Evolutionary conservation across 2,888 invertebrate species (phyloP).

Genomic region (Hirtodrosophila cameraria): DNA sequence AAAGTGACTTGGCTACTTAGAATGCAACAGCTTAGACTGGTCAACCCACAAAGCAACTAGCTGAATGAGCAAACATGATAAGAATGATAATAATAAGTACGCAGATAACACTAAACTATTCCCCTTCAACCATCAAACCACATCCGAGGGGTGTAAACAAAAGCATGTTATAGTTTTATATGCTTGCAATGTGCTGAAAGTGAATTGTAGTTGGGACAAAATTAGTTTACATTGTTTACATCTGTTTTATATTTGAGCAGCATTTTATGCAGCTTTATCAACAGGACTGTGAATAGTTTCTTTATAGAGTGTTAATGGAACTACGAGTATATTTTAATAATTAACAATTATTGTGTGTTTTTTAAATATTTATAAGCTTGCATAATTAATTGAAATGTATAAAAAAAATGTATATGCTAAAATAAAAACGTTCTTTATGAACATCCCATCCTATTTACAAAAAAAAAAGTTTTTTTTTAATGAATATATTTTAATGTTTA

Average conservation of each 20-base stretch:
- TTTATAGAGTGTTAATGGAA: too few relatives aligned
- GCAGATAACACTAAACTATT: neutral
- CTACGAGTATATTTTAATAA: too few relatives aligned
- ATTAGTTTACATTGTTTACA: constrained; percentile 32
- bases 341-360: too few relatives aligned
- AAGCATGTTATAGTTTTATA: constrained; percentile 14
- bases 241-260: constrained; percentile 5
- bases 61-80: too few relatives aligned
- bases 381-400: too few relatives aligned
- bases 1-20: constrained; percentile 30
- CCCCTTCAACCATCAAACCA: neutral
- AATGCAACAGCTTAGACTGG: constrained; percentile 37
- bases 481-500: too few relatives aligned
- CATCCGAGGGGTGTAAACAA: neutral
- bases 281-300: too few relatives aligned
- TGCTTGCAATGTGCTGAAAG: neutral
- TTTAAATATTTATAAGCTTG: too few relatives aligned
- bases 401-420: too few relatives aligned
- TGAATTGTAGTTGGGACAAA: neutral
- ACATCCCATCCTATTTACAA: too few relatives aligned
- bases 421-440: too few relatives aligned
- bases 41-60: constrained; percentile 2
- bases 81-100: neutral
- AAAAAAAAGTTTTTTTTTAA: too few relatives aligned
- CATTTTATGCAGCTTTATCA: constrained; percentile 22